Conservation (phyloP, 2,888 invertebrate species). For the Drosophila macrothrix region DNA sequence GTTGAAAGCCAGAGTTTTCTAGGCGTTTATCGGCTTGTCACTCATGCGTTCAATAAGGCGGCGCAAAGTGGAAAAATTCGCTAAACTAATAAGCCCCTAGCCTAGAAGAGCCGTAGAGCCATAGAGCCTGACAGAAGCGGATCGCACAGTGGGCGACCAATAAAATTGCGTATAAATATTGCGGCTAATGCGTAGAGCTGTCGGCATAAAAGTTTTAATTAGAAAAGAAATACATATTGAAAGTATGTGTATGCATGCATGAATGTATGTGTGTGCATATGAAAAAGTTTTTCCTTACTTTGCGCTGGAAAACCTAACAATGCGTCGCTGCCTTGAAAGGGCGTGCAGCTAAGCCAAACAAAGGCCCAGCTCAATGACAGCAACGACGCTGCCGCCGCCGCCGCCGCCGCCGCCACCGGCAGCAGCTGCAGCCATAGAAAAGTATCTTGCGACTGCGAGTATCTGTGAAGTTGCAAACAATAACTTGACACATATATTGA, state of each 20-base stretch:
- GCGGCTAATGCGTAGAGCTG: slow-evolving; percentile 21
- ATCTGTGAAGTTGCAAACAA: slow-evolving; percentile 69
- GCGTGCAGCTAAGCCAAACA: slow-evolving; percentile 46
- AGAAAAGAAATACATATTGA: slow-evolving; percentile 24
- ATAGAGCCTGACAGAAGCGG: not conserved
- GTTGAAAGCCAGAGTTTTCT: slow-evolving; percentile 28
- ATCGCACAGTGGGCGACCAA: slow-evolving; percentile 35
- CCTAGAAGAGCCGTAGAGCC: not conserved
- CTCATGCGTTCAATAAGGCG: slow-evolving; percentile 34
- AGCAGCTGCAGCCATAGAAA: slow-evolving; percentile 52
- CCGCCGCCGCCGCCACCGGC: not conserved
- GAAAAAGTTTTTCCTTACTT: slow-evolving; percentile 37
- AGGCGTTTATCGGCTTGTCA: slow-evolving; percentile 35
- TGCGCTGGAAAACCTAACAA: slow-evolving; percentile 36
- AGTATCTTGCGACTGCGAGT: slow-evolving; percentile 50
- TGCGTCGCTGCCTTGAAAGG: slow-evolving; percentile 39
- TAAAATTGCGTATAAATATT: slow-evolving; percentile 30
- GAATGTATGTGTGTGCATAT: slow-evolving; percentile 4
- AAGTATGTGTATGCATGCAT: not conserved
- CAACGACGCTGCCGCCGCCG: not conserved
- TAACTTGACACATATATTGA: slow-evolving; percentile 67
- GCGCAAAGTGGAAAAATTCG: slow-evolving; percentile 50
- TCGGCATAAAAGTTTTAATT: slow-evolving; percentile 71
- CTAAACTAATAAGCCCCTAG: slow-evolving; percentile 44
- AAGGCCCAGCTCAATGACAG: slow-evolving; percentile 59